A percentile compares a stretch with the other conserved stretches of the same genome.
Conservation (phyloP, 2,797 vertebrate species). For the Sandelia bainsii region DNA sequence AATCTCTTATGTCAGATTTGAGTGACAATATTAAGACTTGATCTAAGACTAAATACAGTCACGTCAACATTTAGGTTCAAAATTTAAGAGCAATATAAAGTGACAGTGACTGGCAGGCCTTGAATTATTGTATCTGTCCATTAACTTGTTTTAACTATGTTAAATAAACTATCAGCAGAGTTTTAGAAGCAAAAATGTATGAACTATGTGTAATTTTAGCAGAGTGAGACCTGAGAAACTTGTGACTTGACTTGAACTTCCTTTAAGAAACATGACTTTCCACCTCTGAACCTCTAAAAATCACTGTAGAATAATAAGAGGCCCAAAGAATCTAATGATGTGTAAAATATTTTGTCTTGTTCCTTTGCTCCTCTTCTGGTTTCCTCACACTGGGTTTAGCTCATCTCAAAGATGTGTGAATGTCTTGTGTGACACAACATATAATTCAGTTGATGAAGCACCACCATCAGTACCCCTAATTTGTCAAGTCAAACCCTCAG, state of each 20-base stretch:
- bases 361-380: slow-evolving; percentile 16
- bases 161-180: not conserved
- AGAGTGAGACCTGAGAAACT: not conserved
- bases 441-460: slow-evolving; percentile 43
- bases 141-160: too few relatives aligned
- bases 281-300: not conserved
- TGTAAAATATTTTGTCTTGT: not conserved
- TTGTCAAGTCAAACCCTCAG: slow-evolving; percentile 30
- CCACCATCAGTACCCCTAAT: slow-evolving; percentile 8
- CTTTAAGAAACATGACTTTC: not conserved
- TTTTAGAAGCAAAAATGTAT: not conserved
- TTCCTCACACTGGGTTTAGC: slow-evolving; percentile 12
- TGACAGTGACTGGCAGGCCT: not conserved
- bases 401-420: slow-evolving; percentile 51
- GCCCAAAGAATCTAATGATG: too few relatives aligned
- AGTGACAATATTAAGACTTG: too few relatives aligned
- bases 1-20: too few relatives aligned
- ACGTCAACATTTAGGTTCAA: not conserved
- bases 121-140: not conserved
- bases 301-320: not conserved
- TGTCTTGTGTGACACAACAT: slow-evolving; percentile 46
- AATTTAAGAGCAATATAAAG: too few relatives aligned
- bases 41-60: too few relatives aligned
- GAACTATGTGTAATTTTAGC: not conserved
- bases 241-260: not conserved